A percentile compares a stretch with the other conserved stretches of the same genome.
These are phyloP conservation scores for Cephus cinctus DNA, from an alignment of 1,140 invertebrate genomes.

Conservation along the genomic window DNA sequence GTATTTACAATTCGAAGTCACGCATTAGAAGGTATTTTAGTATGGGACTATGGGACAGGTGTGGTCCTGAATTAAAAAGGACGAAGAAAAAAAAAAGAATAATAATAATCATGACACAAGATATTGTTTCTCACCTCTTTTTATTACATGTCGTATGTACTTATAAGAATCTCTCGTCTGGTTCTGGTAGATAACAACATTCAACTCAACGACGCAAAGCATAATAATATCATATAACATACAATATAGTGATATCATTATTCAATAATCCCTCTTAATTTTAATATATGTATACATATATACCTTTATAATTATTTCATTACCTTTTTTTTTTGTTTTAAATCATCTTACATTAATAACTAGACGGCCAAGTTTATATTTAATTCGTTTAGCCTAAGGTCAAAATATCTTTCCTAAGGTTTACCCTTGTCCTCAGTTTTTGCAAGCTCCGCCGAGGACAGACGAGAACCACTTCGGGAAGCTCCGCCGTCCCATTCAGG, in stretches of 20 bases:
- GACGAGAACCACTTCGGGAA: not conserved
- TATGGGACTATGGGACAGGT: no score
- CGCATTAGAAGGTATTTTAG: no score
- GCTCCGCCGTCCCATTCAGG: constrained; percentile 7
- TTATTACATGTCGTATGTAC: constrained; percentile 50
- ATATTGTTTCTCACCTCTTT: constrained; percentile 28
- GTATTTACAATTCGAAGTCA: no score
- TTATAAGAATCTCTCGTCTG: constrained; percentile 42
- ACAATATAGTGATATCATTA: constrained; percentile 45
- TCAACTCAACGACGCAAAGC: constrained; percentile 52
- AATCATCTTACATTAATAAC: constrained; percentile 22
- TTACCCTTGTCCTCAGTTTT: constrained; percentile 32
- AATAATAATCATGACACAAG: constrained; percentile 9
- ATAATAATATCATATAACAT: constrained; percentile 46
- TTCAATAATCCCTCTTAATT: constrained; percentile 35
- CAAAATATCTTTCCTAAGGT: constrained; percentile 44
- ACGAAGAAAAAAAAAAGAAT: not conserved
- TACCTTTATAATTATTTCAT: constrained; percentile 44
- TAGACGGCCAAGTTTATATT: constrained; percentile 34
- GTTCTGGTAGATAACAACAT: constrained; percentile 47
- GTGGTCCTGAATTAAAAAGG: no score
- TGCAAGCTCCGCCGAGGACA: constrained; percentile 3
- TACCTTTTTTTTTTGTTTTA: constrained; percentile 17
- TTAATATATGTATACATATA: constrained; percentile 35
- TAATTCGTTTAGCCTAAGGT: constrained; percentile 42